These are phyloP conservation scores for Griposia aprilina DNA, from an alignment of 2,888 invertebrate species.

Conservation along the genomic window DNA sequence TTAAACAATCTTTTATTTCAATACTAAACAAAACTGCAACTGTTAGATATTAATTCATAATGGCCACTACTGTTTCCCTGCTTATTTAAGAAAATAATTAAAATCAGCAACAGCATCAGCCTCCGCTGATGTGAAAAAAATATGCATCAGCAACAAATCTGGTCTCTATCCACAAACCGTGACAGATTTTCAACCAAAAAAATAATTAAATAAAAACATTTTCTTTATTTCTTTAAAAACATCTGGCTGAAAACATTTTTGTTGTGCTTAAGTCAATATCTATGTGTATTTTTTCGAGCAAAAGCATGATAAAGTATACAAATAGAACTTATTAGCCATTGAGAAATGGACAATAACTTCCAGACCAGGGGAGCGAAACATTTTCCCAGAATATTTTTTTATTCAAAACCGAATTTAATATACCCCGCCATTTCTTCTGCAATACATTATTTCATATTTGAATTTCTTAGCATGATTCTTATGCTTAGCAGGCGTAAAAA, in stretches of 20 bases:
- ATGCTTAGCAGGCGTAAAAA: slow-evolving; percentile 36
- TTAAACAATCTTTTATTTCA: no score
- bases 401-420: slow-evolving; percentile 47
- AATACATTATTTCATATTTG: slow-evolving; percentile 48
- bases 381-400: slow-evolving; percentile 28
- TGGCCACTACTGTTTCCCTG: no score
- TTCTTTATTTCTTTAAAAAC: background rate
- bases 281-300: background rate
- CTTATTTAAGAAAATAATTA: no score
- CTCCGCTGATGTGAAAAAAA: no score
- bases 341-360: slow-evolving; percentile 9
- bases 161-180: background rate
- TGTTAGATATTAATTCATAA: no score
- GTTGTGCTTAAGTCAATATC: background rate
- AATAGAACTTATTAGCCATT: background rate
- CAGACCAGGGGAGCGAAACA: slow-evolving; percentile 24
- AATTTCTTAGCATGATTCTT: slow-evolving; percentile 40
- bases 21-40: no score
- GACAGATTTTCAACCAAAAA: background rate
- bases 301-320: background rate
- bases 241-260: background rate
- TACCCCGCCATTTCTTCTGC: slow-evolving; percentile 23
- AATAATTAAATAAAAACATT: no score
- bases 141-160: no score
- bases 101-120: no score